phyloP scores from a whole-genome alignment of 2,113 vertebrate species.

The Prionailurus viverrinus region DNA sequence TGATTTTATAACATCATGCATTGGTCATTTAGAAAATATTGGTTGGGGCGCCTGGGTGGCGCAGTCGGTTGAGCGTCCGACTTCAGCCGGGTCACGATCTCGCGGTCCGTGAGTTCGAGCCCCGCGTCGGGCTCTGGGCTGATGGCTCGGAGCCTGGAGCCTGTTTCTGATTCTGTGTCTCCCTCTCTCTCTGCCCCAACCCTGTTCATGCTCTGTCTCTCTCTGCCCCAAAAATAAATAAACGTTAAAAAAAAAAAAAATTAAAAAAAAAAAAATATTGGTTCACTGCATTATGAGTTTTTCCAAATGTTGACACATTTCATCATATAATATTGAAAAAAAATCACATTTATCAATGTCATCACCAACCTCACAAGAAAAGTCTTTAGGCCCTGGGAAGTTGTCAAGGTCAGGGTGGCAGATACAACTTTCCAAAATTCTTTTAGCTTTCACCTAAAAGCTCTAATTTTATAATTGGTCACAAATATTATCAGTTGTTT shows the following conservation, averaged over 20 bases:
- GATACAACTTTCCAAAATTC: conserved; percentile 7
- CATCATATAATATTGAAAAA: background rate
- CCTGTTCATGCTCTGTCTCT: no score
- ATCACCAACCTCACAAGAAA: background rate
- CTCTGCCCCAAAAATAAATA: no score
- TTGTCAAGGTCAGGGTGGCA: background rate
- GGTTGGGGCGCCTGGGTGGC: background rate
- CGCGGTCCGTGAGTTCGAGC: no score
- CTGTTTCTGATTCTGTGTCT: no score
- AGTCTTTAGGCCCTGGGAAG: background rate
- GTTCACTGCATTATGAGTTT: conserved; percentile 10
- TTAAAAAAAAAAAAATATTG: background rate
- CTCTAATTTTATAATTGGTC: conserved; percentile 16
- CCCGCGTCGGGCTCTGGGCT: no score
- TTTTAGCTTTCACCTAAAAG: conserved; percentile 11
- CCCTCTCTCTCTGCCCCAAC: no score
- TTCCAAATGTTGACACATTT: conserved; percentile 24
- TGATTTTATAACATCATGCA: conserved; percentile 16
- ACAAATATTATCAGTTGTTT: conserved; percentile 25
- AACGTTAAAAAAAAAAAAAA: no score
- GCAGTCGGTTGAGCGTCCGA: no score
- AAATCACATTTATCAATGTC: conserved; percentile 20
- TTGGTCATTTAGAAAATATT: background rate
- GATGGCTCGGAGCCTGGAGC: no score
- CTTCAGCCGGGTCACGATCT: no score